Conservation (phyloP, 2,888 invertebrate genomes). For the Mesorhabditis sp. region DNA sequence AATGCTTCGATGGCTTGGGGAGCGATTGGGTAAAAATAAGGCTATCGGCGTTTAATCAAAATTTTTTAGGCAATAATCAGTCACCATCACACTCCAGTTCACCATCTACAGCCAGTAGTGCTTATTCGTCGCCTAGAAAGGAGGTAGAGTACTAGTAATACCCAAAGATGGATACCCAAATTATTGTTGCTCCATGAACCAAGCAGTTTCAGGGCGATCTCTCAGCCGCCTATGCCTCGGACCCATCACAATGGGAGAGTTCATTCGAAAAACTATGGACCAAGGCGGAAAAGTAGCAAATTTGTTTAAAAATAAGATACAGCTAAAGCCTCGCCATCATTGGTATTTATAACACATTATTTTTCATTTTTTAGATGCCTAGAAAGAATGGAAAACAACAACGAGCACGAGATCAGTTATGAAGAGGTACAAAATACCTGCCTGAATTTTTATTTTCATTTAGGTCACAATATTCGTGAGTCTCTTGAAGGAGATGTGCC, state of each 20-base stretch:
- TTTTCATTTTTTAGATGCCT: background rate
- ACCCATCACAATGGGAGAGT: constrained; percentile 51
- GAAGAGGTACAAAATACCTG: constrained; percentile 5
- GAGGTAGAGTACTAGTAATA: background rate
- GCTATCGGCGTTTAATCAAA: too few relatives aligned
- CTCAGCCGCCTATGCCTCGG: constrained; percentile 47
- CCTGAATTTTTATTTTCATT: background rate
- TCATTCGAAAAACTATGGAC: constrained; percentile 38
- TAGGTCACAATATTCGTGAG: constrained; percentile 32
- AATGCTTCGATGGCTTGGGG: background rate
- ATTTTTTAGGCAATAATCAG: background rate
- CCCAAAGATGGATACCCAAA: too few relatives aligned
- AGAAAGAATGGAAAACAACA: background rate
- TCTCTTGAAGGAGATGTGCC: constrained; percentile 39
- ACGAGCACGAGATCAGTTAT: background rate
- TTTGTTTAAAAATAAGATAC: background rate
- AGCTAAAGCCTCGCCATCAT: too few relatives aligned
- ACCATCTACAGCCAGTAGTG: constrained; percentile 4
- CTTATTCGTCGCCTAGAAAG: constrained; percentile 2
- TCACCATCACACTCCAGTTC: background rate
- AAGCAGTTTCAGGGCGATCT: background rate
- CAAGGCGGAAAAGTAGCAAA: constrained; percentile 13
- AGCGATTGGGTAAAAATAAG: background rate
- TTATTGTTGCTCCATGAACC: background rate
- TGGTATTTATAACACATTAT: background rate